phyloP scores from a whole-genome alignment of 2,113 vertebrate genomes.

The Panthera leo region DNA sequence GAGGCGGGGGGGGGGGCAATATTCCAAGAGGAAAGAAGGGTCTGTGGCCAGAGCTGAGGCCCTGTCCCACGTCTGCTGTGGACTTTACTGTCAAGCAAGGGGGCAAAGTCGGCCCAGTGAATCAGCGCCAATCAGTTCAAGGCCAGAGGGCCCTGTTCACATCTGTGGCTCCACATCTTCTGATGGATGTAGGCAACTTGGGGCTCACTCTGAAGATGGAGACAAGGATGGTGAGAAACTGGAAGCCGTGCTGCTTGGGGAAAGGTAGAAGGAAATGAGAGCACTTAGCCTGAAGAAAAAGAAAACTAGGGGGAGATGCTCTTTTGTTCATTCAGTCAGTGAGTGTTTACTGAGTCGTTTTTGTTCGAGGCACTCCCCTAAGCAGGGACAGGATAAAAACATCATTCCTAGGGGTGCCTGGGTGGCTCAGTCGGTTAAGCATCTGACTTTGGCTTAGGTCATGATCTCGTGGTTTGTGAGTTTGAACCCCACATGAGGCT shows the following conservation, averaged over 20 bases:
- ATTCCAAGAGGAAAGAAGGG: background rate
- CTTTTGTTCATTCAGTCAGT: background rate
- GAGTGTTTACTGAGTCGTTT: background rate
- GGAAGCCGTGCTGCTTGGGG: background rate
- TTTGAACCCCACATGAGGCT: too few species aligned
- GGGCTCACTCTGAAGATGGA: background rate
- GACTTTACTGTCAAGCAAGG: background rate
- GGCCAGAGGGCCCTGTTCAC: background rate
- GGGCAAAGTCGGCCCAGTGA: background rate
- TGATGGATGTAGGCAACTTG: background rate
- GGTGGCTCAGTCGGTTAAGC: too few species aligned
- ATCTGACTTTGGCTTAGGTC: too few species aligned
- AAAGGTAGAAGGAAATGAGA: background rate
- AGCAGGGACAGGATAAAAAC: background rate
- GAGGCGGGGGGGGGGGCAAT: accelerated
- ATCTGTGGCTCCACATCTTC: background rate
- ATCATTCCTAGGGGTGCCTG: background rate
- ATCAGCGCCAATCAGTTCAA: background rate
- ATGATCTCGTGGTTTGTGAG: too few species aligned
- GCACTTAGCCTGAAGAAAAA: background rate
- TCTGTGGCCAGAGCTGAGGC: background rate
- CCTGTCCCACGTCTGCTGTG: background rate
- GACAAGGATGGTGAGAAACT: background rate
- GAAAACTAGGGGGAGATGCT: background rate
- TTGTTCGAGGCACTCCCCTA: background rate